These are phyloP conservation scores for Timandra comae DNA, from an alignment of 2,888 invertebrate species.

Conservation along the genomic window DNA sequence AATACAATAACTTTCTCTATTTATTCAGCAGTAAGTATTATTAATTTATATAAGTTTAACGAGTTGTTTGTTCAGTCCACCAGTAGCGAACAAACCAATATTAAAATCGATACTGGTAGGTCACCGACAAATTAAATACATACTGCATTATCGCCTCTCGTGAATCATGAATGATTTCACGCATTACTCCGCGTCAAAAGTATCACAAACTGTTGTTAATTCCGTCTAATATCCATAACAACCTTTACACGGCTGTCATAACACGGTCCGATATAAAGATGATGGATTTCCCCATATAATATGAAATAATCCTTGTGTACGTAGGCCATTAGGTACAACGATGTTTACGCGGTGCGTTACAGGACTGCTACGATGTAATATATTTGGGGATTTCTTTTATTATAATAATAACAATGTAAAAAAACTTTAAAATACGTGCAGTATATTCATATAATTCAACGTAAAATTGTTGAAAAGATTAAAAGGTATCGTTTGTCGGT, in stretches of 20 bases:
- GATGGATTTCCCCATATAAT: slow-evolving; percentile 66
- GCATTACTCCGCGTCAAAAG: slow-evolving; percentile 63
- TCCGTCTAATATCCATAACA: slow-evolving; percentile 66
- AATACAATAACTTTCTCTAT: neutral
- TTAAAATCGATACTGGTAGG: neutral
- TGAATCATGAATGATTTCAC: slow-evolving; percentile 42
- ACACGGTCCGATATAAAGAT: slow-evolving; percentile 62
- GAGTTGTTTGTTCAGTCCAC: no score
- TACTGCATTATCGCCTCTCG: slow-evolving; percentile 15
- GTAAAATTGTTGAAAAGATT: slow-evolving; percentile 44
- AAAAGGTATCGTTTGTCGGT: slow-evolving; percentile 52
- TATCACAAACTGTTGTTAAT: slow-evolving; percentile 70
- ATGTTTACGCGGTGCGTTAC: slow-evolving; percentile 20
- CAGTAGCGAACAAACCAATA: neutral
- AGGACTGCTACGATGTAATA: slow-evolving; percentile 5
- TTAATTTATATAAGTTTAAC: neutral
- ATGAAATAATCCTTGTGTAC: slow-evolving; percentile 43
- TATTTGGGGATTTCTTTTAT: slow-evolving; percentile 5
- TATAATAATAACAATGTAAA: no score
- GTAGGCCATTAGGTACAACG: slow-evolving; percentile 26
- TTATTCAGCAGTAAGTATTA: neutral
- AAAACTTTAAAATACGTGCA: neutral
- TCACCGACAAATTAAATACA: slow-evolving; percentile 3
- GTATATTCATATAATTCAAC: slow-evolving; percentile 12
- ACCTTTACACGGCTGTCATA: slow-evolving; percentile 64